These are phyloP conservation scores for Brachirus orientalis DNA, from an alignment of 2,113 vertebrate species.

Conservation along the genomic window DNA sequence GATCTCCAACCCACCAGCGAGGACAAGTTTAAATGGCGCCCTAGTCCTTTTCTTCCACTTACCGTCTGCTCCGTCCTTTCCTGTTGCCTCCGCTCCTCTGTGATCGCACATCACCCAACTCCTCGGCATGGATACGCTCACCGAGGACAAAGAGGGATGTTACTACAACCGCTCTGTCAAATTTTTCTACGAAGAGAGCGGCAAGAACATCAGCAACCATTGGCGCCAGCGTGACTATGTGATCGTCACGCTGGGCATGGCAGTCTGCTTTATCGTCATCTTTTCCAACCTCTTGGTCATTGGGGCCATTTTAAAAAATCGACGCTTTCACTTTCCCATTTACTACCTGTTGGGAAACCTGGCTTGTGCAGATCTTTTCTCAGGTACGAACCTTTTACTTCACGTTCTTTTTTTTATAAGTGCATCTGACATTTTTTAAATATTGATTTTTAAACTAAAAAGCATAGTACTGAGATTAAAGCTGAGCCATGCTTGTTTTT, in stretches of 20 bases:
- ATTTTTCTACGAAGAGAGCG: slow-evolving; percentile 70
- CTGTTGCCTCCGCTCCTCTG: neutral
- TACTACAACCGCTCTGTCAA: slow-evolving; percentile 38
- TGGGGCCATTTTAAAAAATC: slow-evolving; percentile 90
- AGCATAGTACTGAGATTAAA: no score
- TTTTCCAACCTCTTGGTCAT: slow-evolving; percentile 94
- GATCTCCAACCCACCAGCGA: slow-evolving; percentile 9
- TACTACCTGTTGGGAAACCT: slow-evolving; percentile 96
- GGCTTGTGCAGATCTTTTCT: slow-evolving; percentile 93
- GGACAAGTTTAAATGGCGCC: slow-evolving; percentile 36
- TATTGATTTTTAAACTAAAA: neutral
- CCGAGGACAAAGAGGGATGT: neutral
- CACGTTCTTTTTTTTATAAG: no score
- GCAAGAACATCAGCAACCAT: slow-evolving; percentile 67
- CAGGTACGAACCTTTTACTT: slow-evolving; percentile 63
- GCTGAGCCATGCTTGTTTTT: no score
- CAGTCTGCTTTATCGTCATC: slow-evolving; percentile 91
- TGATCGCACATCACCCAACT: neutral
- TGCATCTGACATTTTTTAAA: no score
- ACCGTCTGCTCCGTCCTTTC: neutral
- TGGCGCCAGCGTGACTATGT: slow-evolving; percentile 68
- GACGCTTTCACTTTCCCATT: slow-evolving; percentile 94
- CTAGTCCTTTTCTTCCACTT: slow-evolving; percentile 2
- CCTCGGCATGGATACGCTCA: slow-evolving; percentile 44
- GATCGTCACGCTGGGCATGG: slow-evolving; percentile 92